A percentile compares a stretch with the other conserved stretches of the same genome.
phyloP scores from a whole-genome alignment of 2,888 invertebrate genomes.

The Podabrus alpinus region DNA sequence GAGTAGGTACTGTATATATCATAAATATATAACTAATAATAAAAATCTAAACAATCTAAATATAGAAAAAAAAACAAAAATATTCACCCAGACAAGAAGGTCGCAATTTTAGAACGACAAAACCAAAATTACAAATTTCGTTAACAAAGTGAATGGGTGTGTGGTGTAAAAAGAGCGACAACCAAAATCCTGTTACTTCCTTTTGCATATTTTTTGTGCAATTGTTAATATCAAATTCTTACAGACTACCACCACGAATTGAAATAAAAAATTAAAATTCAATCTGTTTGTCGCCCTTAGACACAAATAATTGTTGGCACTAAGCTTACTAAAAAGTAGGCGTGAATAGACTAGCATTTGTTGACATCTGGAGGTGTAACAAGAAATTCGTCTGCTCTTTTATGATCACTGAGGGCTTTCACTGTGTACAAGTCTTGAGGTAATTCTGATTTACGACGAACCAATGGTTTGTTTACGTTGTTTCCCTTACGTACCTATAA shows the following conservation, averaged over 20 bases:
- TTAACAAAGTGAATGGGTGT: neutral
- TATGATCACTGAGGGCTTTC: conserved; percentile 89
- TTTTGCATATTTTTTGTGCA: neutral
- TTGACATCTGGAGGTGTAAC: conserved; percentile 83
- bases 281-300: neutral
- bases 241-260: neutral
- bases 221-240: neutral
- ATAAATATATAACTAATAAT: conserved; percentile 11
- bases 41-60: neutral
- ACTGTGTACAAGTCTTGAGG: conserved; percentile 92
- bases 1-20: conserved; percentile 12
- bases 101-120: neutral
- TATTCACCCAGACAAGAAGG: neutral
- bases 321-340: conserved; percentile 46
- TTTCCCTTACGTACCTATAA: conserved; percentile 65
- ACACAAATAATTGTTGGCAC: conserved; percentile 46
- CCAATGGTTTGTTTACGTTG: conserved; percentile 82
- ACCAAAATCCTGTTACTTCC: neutral
- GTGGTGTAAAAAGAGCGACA: neutral
- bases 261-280: neutral
- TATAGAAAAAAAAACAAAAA: neutral
- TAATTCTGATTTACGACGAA: conserved; percentile 93
- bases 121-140: neutral
- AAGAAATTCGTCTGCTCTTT: conserved; percentile 89
- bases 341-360: conserved; percentile 73